Conservation (phyloP, 2,888 invertebrate genomes). For the Zygogramma bicolorata region DNA sequence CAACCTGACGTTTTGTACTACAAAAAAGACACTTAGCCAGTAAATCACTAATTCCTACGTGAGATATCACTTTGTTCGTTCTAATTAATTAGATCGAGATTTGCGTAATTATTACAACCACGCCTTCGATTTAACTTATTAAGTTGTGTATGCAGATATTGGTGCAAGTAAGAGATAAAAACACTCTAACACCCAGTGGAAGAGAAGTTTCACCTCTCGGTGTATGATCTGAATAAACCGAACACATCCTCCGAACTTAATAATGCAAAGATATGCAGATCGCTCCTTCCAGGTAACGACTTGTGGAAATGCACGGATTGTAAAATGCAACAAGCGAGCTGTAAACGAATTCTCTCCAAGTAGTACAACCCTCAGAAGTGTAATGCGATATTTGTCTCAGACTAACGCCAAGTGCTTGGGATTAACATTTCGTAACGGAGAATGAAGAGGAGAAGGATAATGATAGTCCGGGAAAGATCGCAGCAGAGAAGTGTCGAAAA, state of each 20-base stretch:
- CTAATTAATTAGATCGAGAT: too few relatives aligned
- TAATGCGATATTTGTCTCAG: slow-evolving; percentile 54
- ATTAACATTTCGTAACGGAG: slow-evolving; percentile 15
- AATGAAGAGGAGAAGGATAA: not conserved
- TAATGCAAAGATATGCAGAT: slow-evolving; percentile 45
- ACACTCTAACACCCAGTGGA: too few relatives aligned
- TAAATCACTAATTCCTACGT: too few relatives aligned
- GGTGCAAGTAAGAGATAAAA: too few relatives aligned
- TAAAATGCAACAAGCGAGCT: slow-evolving; percentile 52
- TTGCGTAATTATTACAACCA: too few relatives aligned
- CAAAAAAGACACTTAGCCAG: too few relatives aligned
- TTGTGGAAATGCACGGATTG: slow-evolving; percentile 44
- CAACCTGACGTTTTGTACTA: too few relatives aligned
- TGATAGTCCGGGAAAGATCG: not conserved
- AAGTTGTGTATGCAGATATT: too few relatives aligned
- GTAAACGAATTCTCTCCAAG: slow-evolving; percentile 51
- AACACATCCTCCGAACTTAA: slow-evolving; percentile 24
- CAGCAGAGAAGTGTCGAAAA: not conserved
- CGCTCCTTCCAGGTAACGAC: slow-evolving; percentile 45
- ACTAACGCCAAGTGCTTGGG: slow-evolving; percentile 57
- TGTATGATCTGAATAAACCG: not conserved
- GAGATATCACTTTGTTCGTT: too few relatives aligned
- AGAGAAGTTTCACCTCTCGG: too few relatives aligned
- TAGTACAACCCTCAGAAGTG: slow-evolving; percentile 56
- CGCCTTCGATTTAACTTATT: too few relatives aligned